phyloP scores from a whole-genome alignment of 2,888 invertebrate genomes.

The Alcis repandata region DNA sequence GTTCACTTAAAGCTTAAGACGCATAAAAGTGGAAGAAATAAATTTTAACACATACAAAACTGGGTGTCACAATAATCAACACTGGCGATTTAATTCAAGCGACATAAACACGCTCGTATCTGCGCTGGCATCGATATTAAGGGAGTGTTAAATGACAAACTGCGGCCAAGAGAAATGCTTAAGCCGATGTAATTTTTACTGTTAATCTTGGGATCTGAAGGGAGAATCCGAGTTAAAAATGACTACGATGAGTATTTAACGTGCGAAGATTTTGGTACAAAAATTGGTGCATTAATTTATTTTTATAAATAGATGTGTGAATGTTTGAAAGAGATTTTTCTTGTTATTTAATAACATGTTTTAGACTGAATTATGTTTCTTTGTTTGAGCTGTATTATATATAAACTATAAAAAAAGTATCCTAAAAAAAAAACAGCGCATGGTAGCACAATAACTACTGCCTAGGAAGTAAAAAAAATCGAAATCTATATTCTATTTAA shows the following conservation, averaged over 20 bases:
- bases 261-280: constrained; percentile 50
- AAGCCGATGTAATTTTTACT: constrained; percentile 78
- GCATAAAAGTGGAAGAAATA: constrained; percentile 65
- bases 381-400: no score
- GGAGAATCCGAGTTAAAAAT: constrained; percentile 72
- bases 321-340: no score
- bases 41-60: constrained; percentile 75
- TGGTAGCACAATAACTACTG: no score
- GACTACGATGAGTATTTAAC: constrained; percentile 69
- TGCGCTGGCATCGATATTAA: constrained; percentile 82
- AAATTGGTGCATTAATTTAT: not conserved
- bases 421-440: no score
- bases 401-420: no score
- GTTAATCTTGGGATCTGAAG: constrained; percentile 74
- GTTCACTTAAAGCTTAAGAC: constrained; percentile 43
- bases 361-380: no score
- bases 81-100: constrained; percentile 82
- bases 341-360: no score
- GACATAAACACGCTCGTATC: constrained; percentile 83
- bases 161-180: constrained; percentile 77
- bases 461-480: no score
- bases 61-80: constrained; percentile 81
- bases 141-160: constrained; percentile 84
- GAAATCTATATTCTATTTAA: no score
- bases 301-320: no score